A percentile compares a stretch with the other conserved stretches of the same genome.
Conservation (phyloP, 1,140 invertebrate species). For the Lutraria rhynchaena region DNA sequence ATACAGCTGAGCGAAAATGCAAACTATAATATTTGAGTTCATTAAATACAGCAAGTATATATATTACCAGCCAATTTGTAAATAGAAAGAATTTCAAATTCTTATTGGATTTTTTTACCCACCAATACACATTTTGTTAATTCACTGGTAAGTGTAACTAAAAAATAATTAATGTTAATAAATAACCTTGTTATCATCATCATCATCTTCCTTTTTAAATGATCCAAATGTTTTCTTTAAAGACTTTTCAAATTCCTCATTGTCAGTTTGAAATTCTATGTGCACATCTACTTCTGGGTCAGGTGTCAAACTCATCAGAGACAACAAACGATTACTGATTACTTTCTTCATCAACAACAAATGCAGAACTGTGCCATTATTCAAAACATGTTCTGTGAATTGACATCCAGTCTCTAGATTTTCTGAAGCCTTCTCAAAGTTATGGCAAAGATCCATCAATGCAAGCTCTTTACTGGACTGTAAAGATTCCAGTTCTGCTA, state of each 20-base stretch:
- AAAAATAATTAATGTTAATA: no score
- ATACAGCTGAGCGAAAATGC: no score
- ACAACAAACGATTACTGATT: constrained; percentile 88
- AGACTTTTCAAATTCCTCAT: constrained; percentile 88
- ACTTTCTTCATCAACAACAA: constrained; percentile 91
- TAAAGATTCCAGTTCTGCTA: constrained; percentile 90
- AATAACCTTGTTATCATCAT: constrained; percentile 52
- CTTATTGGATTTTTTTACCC: no score
- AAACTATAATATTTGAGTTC: no score
- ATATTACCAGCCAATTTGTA: no score
- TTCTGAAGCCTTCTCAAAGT: constrained; percentile 89
- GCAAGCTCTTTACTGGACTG: constrained; percentile 93
- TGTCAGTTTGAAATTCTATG: constrained; percentile 92
- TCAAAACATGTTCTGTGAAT: constrained; percentile 90
- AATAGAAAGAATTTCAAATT: no score
- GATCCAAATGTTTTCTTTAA: constrained; percentile 83
- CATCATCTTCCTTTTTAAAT: constrained; percentile 73
- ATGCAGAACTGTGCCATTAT: constrained; percentile 92
- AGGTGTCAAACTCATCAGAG: constrained; percentile 90
- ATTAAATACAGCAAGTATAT: no score
- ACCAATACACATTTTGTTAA: no score
- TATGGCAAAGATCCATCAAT: constrained; percentile 93
- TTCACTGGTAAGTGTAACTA: no score
- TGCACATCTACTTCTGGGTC: constrained; percentile 90
- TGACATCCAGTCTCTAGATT: constrained; percentile 92